A percentile compares a stretch with the other conserved stretches of the same genome.
phyloP scores from a whole-genome alignment of 2,888 invertebrate species.

The Drosophila mulleri region DNA sequence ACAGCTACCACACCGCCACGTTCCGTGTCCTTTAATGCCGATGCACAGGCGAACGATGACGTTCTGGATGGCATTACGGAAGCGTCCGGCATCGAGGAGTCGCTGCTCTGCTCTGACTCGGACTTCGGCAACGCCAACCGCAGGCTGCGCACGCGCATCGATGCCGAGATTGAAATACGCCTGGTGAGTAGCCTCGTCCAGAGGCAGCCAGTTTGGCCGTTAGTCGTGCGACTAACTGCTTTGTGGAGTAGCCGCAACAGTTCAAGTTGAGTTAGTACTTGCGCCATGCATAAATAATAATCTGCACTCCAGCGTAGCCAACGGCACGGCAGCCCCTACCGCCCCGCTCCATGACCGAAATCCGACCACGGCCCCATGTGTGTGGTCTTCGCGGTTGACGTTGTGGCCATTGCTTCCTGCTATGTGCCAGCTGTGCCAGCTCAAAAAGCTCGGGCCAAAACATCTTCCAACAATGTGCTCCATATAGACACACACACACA shows the following conservation, averaged over 20 bases:
- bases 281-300: slow-evolving; percentile 71
- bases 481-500: slow-evolving; percentile 42
- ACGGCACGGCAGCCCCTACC: neutral
- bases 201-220: neutral
- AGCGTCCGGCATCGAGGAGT: slow-evolving; percentile 83
- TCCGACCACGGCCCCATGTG: slow-evolving; percentile 56
- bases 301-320: slow-evolving; percentile 13
- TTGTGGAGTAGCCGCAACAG: neutral
- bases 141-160: slow-evolving; percentile 89
- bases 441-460: slow-evolving; percentile 41
- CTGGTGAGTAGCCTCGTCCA: slow-evolving; percentile 88
- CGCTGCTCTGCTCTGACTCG: slow-evolving; percentile 91
- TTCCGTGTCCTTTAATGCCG: slow-evolving; percentile 69
- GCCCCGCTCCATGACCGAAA: slow-evolving; percentile 20
- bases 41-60: slow-evolving; percentile 59
- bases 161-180: slow-evolving; percentile 94
- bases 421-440: slow-evolving; percentile 66
- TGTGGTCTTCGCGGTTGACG: slow-evolving; percentile 67
- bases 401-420: slow-evolving; percentile 45
- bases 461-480: slow-evolving; percentile 53
- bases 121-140: slow-evolving; percentile 90
- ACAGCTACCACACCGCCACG: slow-evolving; percentile 56
- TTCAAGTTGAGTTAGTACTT: slow-evolving; percentile 17
- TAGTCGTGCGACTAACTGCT: neutral
- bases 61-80: slow-evolving; percentile 49